phyloP scores from a whole-genome alignment of 2,797 vertebrate genomes.

The Acipenser transmontanus region DNA sequence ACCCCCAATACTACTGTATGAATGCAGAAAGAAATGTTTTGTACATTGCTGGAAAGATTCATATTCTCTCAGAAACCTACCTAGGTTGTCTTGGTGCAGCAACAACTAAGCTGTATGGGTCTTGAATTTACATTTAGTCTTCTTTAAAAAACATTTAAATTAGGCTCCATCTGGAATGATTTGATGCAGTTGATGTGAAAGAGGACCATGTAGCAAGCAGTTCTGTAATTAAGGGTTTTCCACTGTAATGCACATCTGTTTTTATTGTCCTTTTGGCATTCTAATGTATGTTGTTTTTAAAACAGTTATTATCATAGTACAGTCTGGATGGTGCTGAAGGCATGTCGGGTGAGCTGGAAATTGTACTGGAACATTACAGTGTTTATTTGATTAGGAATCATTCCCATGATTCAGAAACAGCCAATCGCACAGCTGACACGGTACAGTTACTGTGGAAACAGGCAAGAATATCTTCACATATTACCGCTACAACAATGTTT shows the following conservation, averaged over 20 bases:
- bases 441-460: conserved; percentile 1
- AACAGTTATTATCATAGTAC: too few species aligned
- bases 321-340: too few species aligned
- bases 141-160: conserved; percentile 26
- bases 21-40: conserved; percentile 22
- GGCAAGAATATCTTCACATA: not conserved
- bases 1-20: conserved; percentile 27
- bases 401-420: not conserved
- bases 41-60: conserved; percentile 24
- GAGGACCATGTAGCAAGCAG: too few species aligned
- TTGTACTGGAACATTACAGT: not conserved
- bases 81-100: too few species aligned
- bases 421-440: not conserved
- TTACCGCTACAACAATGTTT: not conserved
- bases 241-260: too few species aligned
- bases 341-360: too few species aligned
- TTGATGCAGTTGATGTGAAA: conserved; percentile 32
- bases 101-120: too few species aligned
- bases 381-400: not conserved
- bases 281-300: too few species aligned
- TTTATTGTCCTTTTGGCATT: too few species aligned
- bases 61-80: conserved; percentile 10
- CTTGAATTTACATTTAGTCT: too few species aligned
- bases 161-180: conserved; percentile 58
- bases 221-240: too few species aligned